Base-by-base conservation (phyloP, 2,888 invertebrate genomes). In the Agriopis leucophaearia region DNA sequence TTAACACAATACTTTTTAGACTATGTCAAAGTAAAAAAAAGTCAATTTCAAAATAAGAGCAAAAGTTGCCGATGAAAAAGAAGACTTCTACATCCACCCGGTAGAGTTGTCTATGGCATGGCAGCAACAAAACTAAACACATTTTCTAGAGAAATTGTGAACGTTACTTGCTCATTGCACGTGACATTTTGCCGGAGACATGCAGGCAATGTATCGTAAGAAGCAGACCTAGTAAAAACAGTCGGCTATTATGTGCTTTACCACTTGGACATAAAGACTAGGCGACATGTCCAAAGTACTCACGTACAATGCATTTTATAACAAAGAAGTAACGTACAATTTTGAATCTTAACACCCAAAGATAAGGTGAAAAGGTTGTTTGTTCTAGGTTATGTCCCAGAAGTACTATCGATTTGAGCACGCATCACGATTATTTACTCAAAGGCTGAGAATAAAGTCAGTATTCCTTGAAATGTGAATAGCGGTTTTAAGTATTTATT, bases 151-250 rank as follows among this genome's bases (percentile, higher is more conserved):
- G 64, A 61, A 69, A 71, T 71, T 69, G 59, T 56, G 44, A 51
- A 27, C 54, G 57, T 54, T 59, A 62, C 66, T n/a, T n/a, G n/a
- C 63, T 44, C 12, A 69, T 52, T 70, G 64, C 70, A 67, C 64
- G 68, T 70, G 68, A 71, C 66, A 68, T 63, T 48, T 57, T 64
- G 38, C 18, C 57, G 65, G 57, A 66, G 64, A 66, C 60, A 66
- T 66, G 58, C 67, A 66, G 60, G 64, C 66, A 57, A 64, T 64
- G 56, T 64, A 62, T 55, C 52, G 12, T 52, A 42, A 59, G 47
- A n/a, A 57, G 15, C 35, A 52, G 51, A 36, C 52, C 27, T 47
- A 65, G 35, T 50, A 59, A 65, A 58, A 48, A 47, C 55, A 15
- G 9, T 42, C 45, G 38, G 54, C 60, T 57, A 67, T 57, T 72